Base-by-base conservation (phyloP, 1,140 invertebrate genomes). In the Cryptotermes secundus region DNA sequence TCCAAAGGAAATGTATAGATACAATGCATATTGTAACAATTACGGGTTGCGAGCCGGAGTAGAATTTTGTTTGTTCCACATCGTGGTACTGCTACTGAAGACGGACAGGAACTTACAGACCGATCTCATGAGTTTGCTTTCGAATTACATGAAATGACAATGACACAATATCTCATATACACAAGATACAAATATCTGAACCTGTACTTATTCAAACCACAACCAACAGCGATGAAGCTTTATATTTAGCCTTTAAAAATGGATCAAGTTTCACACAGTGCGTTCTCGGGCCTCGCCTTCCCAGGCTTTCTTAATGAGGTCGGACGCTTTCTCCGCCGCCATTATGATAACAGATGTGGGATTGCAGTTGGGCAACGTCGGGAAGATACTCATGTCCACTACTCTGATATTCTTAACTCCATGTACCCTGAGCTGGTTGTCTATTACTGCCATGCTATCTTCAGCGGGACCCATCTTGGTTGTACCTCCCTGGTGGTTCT, bases 401-500 rank as follows among this genome's bases (percentile, higher is more conserved):
- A 93, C 92, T 53, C 92, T 87, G 83, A 91, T 84, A 86, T 90
- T 89, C 12, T 83, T 14, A 0, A 91, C 84, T 16, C 91, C 91
- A 38, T 91, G 89, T 81, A 93, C 90, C 83, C 88, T 87, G 7
- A 93, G 87, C 82, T 91, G 83, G 14, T 89, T 85, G 87, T 93
- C 91, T 0, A 93, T 90, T 9, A 93, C 92, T 89, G 88, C 2
- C 90, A 53, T 6, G 89, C 88, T 0, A 85, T 85, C 12, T 34
- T 85, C 0, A 89, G 84, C n/a, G 87, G 89, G 3, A 85, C 88
- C 72, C 89, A 88, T 86, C 19, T 86, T 87, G 34, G 84, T 86
- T 34, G 83, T 84, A 9, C 83, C 83, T 26, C 26, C 80, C 88
- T 96, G 96, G 89, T 97, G 96, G 87, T 97, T 97, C 89, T 97